phyloP scores from a whole-genome alignment of 2,113 vertebrate genomes.

The Thunnus maccoyii region DNA sequence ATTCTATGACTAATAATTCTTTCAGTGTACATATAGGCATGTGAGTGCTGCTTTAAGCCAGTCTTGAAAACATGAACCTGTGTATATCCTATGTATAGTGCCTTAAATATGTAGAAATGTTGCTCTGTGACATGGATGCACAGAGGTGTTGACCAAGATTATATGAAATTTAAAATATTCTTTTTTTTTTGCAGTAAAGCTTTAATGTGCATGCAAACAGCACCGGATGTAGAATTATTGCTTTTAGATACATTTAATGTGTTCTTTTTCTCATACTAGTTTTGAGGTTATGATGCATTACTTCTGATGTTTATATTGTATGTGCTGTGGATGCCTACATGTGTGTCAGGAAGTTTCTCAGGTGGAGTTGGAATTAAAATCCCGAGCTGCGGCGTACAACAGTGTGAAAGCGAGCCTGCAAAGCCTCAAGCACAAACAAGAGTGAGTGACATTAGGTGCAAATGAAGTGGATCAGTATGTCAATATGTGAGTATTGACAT shows the following conservation, averaged over 20 bases:
- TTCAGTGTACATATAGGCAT: too few relatives aligned
- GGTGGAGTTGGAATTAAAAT: constrained; percentile 91
- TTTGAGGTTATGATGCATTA: neutral
- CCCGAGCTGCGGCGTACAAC: constrained; percentile 85
- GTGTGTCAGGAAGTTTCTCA: constrained; percentile 90
- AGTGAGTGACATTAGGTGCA: constrained; percentile 83
- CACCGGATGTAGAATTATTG: neutral
- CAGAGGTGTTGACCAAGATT: too few relatives aligned
- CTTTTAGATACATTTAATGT: too few relatives aligned
- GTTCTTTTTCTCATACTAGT: neutral
- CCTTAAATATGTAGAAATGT: too few relatives aligned
- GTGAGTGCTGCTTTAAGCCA: too few relatives aligned
- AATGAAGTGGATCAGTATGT: neutral
- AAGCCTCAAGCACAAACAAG: constrained; percentile 85
- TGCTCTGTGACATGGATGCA: too few relatives aligned
- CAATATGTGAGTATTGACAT: neutral
- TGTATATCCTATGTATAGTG: too few relatives aligned
- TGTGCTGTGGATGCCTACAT: constrained; percentile 30
- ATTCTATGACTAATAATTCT: too few relatives aligned
- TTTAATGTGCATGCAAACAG: neutral
- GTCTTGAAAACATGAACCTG: too few relatives aligned
- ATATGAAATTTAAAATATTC: too few relatives aligned
- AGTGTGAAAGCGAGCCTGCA: constrained; percentile 89
- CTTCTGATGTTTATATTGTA: constrained; percentile 10
- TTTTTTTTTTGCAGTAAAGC: too few relatives aligned